Conservation (phyloP, 2,888 invertebrate genomes). For the Mesorhabditis belari region DNA sequence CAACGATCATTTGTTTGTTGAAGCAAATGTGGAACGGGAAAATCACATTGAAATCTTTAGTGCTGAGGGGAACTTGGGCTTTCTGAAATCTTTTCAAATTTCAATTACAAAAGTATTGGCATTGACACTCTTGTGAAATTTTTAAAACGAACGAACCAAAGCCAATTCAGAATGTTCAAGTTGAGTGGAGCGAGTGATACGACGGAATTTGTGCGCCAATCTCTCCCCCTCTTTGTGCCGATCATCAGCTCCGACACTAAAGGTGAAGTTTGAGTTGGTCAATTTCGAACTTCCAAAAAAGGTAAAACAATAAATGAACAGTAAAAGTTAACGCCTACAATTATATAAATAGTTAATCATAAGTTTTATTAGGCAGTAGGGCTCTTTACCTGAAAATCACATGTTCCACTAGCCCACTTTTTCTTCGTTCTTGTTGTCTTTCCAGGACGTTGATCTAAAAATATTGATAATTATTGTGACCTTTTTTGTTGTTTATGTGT, state of each 20-base stretch:
- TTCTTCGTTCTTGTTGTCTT: slow-evolving; percentile 39
- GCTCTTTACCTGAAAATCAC: slow-evolving; percentile 28
- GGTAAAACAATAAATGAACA: too few relatives aligned
- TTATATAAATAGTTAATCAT: too few relatives aligned
- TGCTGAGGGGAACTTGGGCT: not conserved
- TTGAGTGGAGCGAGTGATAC: slow-evolving; percentile 8
- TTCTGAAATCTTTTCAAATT: not conserved
- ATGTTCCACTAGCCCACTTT: slow-evolving; percentile 41
- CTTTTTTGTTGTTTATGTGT: too few relatives aligned
- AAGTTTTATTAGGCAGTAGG: too few relatives aligned
- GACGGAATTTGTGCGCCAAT: slow-evolving; percentile 25
- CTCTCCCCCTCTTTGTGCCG: slow-evolving; percentile 12
- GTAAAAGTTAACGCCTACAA: too few relatives aligned
- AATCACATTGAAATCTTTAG: slow-evolving; percentile 29
- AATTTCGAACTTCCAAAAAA: not conserved
- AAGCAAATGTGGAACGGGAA: slow-evolving; percentile 49
- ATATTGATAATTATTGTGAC: too few relatives aligned
- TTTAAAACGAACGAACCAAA: too few relatives aligned
- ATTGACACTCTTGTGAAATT: not conserved
- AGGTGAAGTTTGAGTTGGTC: not conserved
- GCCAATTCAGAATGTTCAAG: too few relatives aligned
- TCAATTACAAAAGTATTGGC: not conserved
- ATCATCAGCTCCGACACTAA: not conserved
- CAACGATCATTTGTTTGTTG: slow-evolving; percentile 45
- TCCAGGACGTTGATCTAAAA: slow-evolving; percentile 36